These are phyloP conservation scores for Morinoia aosen DNA, from an alignment of 2,888 invertebrate species.

Conservation along the genomic window DNA sequence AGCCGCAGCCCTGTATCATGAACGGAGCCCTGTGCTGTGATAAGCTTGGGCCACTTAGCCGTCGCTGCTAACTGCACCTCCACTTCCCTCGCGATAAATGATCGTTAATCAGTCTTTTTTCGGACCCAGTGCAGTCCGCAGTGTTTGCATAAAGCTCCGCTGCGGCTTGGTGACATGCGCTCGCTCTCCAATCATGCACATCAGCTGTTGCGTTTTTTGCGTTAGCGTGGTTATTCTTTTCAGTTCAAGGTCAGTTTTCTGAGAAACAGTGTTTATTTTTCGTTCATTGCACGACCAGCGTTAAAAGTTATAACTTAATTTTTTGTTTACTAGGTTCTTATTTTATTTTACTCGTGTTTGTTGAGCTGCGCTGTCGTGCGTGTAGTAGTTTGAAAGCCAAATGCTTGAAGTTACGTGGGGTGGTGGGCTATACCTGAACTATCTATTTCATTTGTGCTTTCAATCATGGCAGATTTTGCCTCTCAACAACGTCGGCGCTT, in stretches of 20 bases:
- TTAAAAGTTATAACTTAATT: no score
- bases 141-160: not conserved
- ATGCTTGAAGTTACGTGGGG: not conserved
- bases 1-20: not conserved
- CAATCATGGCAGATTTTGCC: not conserved
- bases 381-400: not conserved
- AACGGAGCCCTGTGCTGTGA: conserved; percentile 17
- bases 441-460: not conserved
- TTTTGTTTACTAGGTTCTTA: not conserved
- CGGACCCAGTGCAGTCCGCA: not conserved
- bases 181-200: not conserved
- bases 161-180: not conserved
- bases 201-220: not conserved
- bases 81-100: conserved; percentile 9
- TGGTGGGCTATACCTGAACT: not conserved
- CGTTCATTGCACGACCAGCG: not conserved
- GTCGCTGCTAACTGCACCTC: not conserved
- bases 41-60: not conserved
- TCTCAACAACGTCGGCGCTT: not conserved
- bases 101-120: conserved; percentile 17
- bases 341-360: not conserved
- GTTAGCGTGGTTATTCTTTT: not conserved
- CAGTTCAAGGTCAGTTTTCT: no score
- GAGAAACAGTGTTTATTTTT: not conserved
- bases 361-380: not conserved